Evolutionary conservation across 1,140 invertebrate genomes (phyloP).

Genomic region (Drosophila asahinai): DNA sequence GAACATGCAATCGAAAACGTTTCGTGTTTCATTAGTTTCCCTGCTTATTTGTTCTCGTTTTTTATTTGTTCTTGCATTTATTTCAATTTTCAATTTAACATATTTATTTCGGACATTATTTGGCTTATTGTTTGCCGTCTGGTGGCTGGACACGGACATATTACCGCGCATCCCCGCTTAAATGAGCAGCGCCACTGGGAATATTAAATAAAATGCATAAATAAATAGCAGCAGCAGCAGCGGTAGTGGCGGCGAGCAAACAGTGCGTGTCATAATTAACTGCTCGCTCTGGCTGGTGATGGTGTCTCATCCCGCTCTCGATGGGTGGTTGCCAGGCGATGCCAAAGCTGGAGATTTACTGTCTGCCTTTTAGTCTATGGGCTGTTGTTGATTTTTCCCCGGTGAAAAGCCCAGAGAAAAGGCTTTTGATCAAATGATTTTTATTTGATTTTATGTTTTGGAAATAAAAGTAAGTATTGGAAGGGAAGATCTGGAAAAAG

Average conservation of each 20-base stretch:
- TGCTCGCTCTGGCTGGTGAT: background rate
- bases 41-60: constrained; percentile 18
- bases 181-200: constrained; percentile 30
- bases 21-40: constrained; percentile 64
- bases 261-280: constrained; percentile 55
- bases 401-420: background rate
- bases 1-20: constrained; percentile 49
- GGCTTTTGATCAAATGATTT: background rate
- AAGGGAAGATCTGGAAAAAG: too few species aligned
- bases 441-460: background rate
- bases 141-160: constrained; percentile 2
- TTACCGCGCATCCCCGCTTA: background rate
- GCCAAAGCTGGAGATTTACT: constrained; percentile 14
- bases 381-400: background rate
- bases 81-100: background rate
- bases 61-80: background rate
- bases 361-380: constrained; percentile 2
- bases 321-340: constrained; percentile 25
- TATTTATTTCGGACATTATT: constrained; percentile 13
- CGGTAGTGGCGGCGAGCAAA: constrained; percentile 12
- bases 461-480: background rate
- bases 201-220: constrained; percentile 51
- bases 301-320: background rate
- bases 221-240: constrained; percentile 29
- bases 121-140: constrained; percentile 22